Base-by-base conservation (phyloP, 1,140 invertebrate genomes). In the Holotrichia oblita region DNA sequence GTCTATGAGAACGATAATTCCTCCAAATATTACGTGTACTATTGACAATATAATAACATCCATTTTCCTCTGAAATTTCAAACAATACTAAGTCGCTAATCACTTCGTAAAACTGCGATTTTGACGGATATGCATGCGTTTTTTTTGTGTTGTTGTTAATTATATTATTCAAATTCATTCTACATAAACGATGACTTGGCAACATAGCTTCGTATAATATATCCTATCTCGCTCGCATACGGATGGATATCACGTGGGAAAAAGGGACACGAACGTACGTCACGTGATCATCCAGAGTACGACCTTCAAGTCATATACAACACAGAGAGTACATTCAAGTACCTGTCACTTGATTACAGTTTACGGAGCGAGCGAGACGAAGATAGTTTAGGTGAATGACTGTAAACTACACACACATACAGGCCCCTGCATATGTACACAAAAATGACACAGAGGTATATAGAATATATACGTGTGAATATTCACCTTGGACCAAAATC, bases 401-500 rank as follows among this genome's bases (percentile, higher is more conserved):
- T 72, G 61, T 61, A 44, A 24, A 61, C 27, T 77, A 64, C 55
- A 9, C 24, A 77, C 48, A 55, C 14, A 17, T 14, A 17, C 17
- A 55, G 4, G 27, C 2, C 27, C 27, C 27, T 34, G 27, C 48
- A 55, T 14, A 55, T 17, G 17, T 55, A 55, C 48, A 55, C 48
- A 55, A 14, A 55, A 55, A 55, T 55, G 48, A 55, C 17, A 55
- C 17, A 55, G 48, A 55, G 48, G 48, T 17, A 34, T 34, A 34
- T 34, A 34, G 27, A 34, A 34, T 55, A 17, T 17, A 17, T 55
- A 48, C 44, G 44, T 48, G 17, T 55, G n/a, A 55, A 78, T 79
- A 81, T 78, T 83, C 77, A 83, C 82, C 81, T 83, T 83, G 82
- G 81, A 76, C 79, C 79, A 73, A 83, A 80, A 81, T 82, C 80